Percentiles rank a stretch among this genome's conserved stretches.
These are phyloP conservation scores for Enoplosus armatus DNA, from an alignment of 2,797 vertebrate genomes.

Conservation along the genomic window DNA sequence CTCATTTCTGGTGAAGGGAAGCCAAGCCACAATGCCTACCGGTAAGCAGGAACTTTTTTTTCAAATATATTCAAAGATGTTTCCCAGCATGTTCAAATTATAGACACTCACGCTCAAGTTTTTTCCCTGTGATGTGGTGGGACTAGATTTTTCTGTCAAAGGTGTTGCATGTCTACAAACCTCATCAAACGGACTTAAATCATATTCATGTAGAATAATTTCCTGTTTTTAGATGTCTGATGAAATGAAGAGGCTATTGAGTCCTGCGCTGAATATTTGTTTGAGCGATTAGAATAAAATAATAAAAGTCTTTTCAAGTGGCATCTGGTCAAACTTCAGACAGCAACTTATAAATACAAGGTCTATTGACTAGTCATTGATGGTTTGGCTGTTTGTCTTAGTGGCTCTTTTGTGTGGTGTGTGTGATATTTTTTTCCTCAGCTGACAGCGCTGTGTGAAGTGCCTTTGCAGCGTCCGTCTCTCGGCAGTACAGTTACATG, in stretches of 20 bases:
- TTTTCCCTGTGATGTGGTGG: constrained; percentile 32
- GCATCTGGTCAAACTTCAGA: constrained; percentile 40
- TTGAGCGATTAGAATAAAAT: not conserved
- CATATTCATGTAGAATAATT: not conserved
- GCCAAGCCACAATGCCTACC: constrained; percentile 77
- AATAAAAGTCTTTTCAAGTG: constrained; percentile 30
- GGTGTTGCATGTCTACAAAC: constrained; percentile 18
- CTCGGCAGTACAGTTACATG: constrained; percentile 46
- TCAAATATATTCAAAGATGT: not conserved
- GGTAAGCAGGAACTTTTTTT: constrained; percentile 68
- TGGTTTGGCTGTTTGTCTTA: constrained; percentile 47
- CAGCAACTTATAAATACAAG: constrained; percentile 20
- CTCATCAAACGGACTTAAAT: constrained; percentile 12
- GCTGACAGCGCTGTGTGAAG: constrained; percentile 70
- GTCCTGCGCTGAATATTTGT: not conserved
- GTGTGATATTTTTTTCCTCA: constrained; percentile 47
- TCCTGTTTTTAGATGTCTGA: not conserved
- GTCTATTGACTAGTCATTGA: constrained; percentile 16
- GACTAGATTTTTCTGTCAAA: constrained; percentile 2
- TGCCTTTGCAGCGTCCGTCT: constrained; percentile 46
- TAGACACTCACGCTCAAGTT: not conserved
- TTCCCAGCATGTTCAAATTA: constrained; percentile 24
- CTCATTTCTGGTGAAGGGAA: constrained; percentile 40
- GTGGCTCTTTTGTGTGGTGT: constrained; percentile 45
- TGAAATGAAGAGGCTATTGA: not conserved